These are phyloP conservation scores for Ophioderma brevispina DNA, from an alignment of 35 echinoderm and acorn worm genomes.

Conservation along the genomic window DNA sequence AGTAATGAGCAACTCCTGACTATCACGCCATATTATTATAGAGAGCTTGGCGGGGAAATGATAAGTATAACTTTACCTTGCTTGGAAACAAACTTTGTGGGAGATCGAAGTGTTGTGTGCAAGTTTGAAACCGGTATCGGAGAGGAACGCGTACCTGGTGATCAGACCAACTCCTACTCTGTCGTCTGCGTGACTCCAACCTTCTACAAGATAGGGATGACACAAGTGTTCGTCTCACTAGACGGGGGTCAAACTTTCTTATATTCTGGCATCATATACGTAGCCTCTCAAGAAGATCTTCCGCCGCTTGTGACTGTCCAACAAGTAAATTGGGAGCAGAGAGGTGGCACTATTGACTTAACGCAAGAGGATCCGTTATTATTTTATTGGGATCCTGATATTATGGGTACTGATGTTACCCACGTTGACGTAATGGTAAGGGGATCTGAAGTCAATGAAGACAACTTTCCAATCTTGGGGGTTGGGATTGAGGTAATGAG, in stretches of 20 bases:
- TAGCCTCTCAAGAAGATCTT: conserved; percentile 50
- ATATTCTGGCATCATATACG: conserved; percentile 48
- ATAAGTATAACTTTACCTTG: conserved; percentile 60
- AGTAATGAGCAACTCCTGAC: conserved; percentile 44
- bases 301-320: not conserved
- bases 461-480: not conserved
- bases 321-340: not conserved
- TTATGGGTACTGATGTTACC: not conserved
- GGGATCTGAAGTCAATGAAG: not conserved
- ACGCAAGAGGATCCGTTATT: conserved; percentile 7
- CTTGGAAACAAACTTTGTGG: not conserved
- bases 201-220: conserved; percentile 38
- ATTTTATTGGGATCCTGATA: conserved; percentile 24
- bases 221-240: conserved; percentile 42
- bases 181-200: conserved; percentile 41
- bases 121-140: conserved; percentile 17
- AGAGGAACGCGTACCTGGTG: not conserved
- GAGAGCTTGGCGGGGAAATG: conserved; percentile 61
- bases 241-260: conserved; percentile 53
- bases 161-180: conserved; percentile 2
- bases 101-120: conserved; percentile 1
- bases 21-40: conserved; percentile 40
- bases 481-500: conserved; percentile 1
- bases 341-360: conserved; percentile 25
- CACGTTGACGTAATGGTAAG: conserved; percentile 12